These are phyloP conservation scores for Erannis defoliaria DNA, from an alignment of 2,888 invertebrate species.

Conservation along the genomic window DNA sequence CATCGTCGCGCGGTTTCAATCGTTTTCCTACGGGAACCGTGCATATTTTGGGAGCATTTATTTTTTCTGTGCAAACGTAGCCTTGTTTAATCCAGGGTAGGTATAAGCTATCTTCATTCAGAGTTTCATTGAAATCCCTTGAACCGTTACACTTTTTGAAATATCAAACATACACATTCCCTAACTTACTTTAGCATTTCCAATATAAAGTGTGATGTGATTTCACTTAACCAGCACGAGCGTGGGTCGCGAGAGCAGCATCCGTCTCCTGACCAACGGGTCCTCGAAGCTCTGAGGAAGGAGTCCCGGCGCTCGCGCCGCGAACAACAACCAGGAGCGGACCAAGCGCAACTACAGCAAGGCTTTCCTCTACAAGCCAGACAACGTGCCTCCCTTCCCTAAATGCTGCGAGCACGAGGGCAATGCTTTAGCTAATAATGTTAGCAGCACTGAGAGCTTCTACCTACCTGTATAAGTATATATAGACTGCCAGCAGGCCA, in stretches of 20 bases:
- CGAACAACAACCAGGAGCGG: slow-evolving; percentile 70
- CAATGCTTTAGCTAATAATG: slow-evolving; percentile 39
- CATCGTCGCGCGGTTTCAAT: too few species aligned
- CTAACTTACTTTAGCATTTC: too few species aligned
- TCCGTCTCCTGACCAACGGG: slow-evolving; percentile 77
- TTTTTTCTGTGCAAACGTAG: too few species aligned
- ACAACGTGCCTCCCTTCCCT: slow-evolving; percentile 71
- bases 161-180: too few species aligned
- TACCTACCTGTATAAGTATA: slow-evolving; percentile 47
- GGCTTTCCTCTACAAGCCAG: slow-evolving; percentile 60
- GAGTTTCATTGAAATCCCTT: too few species aligned
- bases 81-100: too few species aligned
- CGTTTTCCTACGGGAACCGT: too few species aligned
- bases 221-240: slow-evolving; percentile 64
- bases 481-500: neutral
- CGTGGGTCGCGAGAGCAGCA: slow-evolving; percentile 78
- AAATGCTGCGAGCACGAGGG: slow-evolving; percentile 77
- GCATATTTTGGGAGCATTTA: too few species aligned
- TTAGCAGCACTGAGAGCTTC: slow-evolving; percentile 73
- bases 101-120: too few species aligned
- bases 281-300: slow-evolving; percentile 81
- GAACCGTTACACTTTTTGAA: too few species aligned
- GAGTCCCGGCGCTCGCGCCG: slow-evolving; percentile 60
- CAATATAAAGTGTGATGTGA: too few species aligned
- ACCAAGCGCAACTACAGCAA: slow-evolving; percentile 75